A percentile compares a stretch with the other conserved stretches of the same genome.
These are phyloP conservation scores for Hyperoplus lanceolatus DNA, from an alignment of 2,797 vertebrate genomes.

Conservation along the genomic window DNA sequence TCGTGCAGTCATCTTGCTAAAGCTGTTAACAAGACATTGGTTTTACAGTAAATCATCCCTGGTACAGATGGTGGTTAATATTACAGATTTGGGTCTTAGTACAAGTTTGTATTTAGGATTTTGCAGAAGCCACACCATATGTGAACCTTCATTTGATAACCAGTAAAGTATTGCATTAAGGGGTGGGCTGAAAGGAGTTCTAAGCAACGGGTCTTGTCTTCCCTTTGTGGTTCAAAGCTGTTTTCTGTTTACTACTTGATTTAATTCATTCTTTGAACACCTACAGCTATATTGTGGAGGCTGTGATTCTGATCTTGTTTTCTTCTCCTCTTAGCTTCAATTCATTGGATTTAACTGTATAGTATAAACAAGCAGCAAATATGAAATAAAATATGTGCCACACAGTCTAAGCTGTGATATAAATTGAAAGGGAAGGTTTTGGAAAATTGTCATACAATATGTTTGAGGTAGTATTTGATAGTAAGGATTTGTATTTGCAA, in stretches of 20 bases:
- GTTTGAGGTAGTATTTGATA: constrained; percentile 12
- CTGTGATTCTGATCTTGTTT: constrained; percentile 50
- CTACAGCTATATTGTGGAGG: constrained; percentile 29
- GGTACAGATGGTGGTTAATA: constrained; percentile 65
- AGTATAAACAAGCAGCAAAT: constrained; percentile 49
- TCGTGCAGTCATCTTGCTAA: constrained; percentile 65
- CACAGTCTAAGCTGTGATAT: constrained; percentile 33
- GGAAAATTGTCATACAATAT: constrained; percentile 29
- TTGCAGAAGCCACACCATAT: constrained; percentile 62
- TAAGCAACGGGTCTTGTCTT: constrained; percentile 29
- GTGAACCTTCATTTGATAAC: constrained; percentile 62
- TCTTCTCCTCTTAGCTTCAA: constrained; percentile 13
- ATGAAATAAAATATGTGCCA: constrained; percentile 51
- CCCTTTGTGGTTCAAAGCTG: constrained; percentile 56
- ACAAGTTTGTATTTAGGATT: constrained; percentile 74
- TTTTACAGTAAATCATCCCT: constrained; percentile 73
- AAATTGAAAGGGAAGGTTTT: constrained; percentile 64
- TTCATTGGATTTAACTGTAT: constrained; percentile 43
- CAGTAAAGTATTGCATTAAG: constrained; percentile 60
- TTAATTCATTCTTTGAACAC: constrained; percentile 56
- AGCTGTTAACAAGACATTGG: constrained; percentile 63
- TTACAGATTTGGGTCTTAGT: constrained; percentile 67
- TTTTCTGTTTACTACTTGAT: constrained; percentile 47
- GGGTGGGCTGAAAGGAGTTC: constrained; percentile 54
- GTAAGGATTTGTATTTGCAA: constrained; percentile 49